Percentiles rank a stretch among this genome's conserved stretches.
Conservation (phyloP, 2,113 vertebrate species). For the Urocitellus parryii region DNA sequence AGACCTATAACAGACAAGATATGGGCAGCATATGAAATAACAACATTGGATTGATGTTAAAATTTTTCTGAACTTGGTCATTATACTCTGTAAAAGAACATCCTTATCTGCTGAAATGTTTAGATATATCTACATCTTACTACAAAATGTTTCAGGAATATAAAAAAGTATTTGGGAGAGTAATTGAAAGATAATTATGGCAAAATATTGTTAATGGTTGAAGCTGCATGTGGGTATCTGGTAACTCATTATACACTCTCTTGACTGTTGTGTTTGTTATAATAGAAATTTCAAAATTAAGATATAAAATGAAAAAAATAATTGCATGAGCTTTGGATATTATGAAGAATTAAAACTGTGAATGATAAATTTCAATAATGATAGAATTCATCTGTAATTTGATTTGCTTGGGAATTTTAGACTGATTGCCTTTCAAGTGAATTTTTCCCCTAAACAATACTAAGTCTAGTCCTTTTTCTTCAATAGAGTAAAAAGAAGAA, state of each 20-base stretch:
- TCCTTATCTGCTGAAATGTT: not conserved
- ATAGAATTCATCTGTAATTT: not conserved
- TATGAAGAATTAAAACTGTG: not conserved
- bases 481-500: slow-evolving; percentile 99
- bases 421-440: not conserved
- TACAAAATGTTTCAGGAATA: not conserved
- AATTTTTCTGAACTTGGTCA: slow-evolving; percentile 3
- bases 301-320: not conserved
- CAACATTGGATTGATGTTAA: not conserved
- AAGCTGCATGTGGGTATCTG: not conserved
- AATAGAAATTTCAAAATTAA: slow-evolving; percentile 47
- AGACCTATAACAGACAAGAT: not conserved
- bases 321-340: slow-evolving; percentile 18
- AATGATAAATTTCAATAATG: not conserved
- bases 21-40: not conserved
- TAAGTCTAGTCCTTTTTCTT: slow-evolving; percentile 71
- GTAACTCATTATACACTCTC: not conserved
- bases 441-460: not conserved
- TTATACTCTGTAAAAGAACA: not conserved
- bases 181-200: not conserved
- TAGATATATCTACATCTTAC: not conserved
- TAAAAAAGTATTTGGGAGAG: not conserved
- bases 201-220: not conserved
- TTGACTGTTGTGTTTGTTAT: not conserved
- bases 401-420: slow-evolving; percentile 9